Percentiles rank a stretch among this genome's conserved stretches.
Conservation (phyloP, 2,113 vertebrate genomes). For the Phalacrocorax brasilianus region DNA sequence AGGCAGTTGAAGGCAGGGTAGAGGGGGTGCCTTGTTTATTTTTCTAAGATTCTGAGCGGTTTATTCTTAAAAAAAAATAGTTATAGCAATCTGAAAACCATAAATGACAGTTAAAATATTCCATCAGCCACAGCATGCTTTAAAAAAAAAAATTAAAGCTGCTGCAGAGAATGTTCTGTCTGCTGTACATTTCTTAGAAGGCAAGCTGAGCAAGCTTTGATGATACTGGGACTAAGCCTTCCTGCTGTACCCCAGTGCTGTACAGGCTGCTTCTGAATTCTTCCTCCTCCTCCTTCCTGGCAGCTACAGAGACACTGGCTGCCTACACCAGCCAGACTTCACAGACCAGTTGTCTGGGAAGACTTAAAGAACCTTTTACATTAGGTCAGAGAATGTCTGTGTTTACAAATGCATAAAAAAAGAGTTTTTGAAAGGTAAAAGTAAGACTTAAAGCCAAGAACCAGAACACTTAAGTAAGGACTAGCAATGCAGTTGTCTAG, state of each 20-base stretch:
- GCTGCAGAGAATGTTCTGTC: not conserved
- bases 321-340: not conserved
- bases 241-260: not conserved
- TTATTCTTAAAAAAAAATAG: not conserved
- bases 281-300: not conserved
- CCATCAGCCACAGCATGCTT: not conserved
- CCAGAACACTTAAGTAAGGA: not conserved
- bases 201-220: not conserved
- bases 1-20: accelerated
- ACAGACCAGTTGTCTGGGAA: not conserved
- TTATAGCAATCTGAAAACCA: not conserved
- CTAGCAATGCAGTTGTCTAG: not conserved
- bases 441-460: not conserved
- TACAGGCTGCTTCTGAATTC: not conserved
- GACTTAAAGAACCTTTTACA: not conserved
- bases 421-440: not conserved
- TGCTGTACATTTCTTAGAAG: not conserved
- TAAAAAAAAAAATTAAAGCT: not conserved
- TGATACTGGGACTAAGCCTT: not conserved
- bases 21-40: not conserved
- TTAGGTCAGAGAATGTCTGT: not conserved
- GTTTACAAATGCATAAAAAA: not conserved
- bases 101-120: not conserved
- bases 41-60: not conserved
- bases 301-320: not conserved